Base-by-base conservation (phyloP, 1,140 invertebrate species). In the Hylyphantes graminicola region DNA sequence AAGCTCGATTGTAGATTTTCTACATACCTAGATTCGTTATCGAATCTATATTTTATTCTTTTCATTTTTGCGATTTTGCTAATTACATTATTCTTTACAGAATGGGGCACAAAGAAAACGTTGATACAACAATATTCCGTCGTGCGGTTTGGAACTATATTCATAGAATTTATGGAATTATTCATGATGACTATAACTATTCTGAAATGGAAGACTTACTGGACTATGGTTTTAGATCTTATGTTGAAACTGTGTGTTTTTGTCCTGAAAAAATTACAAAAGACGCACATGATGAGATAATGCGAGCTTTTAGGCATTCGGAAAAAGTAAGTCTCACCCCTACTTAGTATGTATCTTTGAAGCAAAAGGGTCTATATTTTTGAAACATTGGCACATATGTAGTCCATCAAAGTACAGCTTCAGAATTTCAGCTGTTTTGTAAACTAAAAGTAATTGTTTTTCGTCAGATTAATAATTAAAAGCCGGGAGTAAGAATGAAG, bases 141-240 rank as follows among this genome's bases (percentile, higher is more conserved):
- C 91, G 94, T 51, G 95, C 95, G 86, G 95, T 97, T 86, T 97
- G 96, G 96, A 96, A 96, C 89, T 97, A 97, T 88, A 96, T 97
- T 87, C 96, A 97, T 88, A 95, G 94, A 88, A 93, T 97, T 89
- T 96, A 95, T 89, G 96, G 96, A 74, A 97, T 97, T 82, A 90
- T 91, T 80, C 95, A 97, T 90, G 96, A 97, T 88, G 96, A 97
- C 88, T 97, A 97, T 88, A 94, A 97, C 89, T 97, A 97, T 89
- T 93, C 93, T 86, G 94, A 96, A 90, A 94, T 97, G 48, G 96
- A 96, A 90, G 94, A 95, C 87, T 91, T 97, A 73, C 90, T 97
- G 75, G 95, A 96, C 87, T 91, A 93, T 21, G 93, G 94, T 59
- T 90, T 97, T 76, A 97, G 97, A 90, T 92, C 94, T 83, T 97